phyloP scores from a whole-genome alignment of 2,888 invertebrate species.

The Lutraria lutraria region DNA sequence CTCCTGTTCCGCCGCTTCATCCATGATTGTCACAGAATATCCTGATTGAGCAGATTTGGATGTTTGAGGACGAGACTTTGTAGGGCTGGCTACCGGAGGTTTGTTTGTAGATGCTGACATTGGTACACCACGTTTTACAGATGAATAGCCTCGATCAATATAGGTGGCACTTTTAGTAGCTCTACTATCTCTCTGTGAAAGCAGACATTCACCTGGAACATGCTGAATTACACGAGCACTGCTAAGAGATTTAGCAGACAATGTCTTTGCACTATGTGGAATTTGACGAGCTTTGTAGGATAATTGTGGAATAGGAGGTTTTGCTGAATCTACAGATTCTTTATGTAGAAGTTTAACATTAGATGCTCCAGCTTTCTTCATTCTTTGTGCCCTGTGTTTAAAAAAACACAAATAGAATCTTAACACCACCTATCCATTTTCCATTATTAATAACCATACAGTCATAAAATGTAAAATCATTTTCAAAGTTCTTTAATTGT shows the following conservation, averaged over 20 bases:
- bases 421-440: too few relatives aligned
- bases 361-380: conserved; percentile 84
- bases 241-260: conserved; percentile 80
- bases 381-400: conserved; percentile 80
- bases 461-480: neutral
- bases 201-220: conserved; percentile 53
- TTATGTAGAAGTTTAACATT: conserved; percentile 82
- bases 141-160: conserved; percentile 53
- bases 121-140: conserved; percentile 54
- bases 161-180: conserved; percentile 51
- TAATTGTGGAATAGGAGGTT: conserved; percentile 70
- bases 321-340: conserved; percentile 32
- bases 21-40: conserved; percentile 76
- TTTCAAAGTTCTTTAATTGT: neutral
- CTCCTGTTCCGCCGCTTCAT: conserved; percentile 74
- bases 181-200: conserved; percentile 22
- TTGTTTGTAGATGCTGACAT: conserved; percentile 64
- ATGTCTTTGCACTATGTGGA: conserved; percentile 83
- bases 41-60: conserved; percentile 75
- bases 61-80: conserved; percentile 72
- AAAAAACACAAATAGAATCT: neutral
- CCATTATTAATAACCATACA: neutral
- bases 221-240: conserved; percentile 82
- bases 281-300: conserved; percentile 77
- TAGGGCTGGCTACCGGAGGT: conserved; percentile 69